Base-by-base conservation (phyloP, 2,888 invertebrate genomes). In the Eristalinus sepulchralis region DNA sequence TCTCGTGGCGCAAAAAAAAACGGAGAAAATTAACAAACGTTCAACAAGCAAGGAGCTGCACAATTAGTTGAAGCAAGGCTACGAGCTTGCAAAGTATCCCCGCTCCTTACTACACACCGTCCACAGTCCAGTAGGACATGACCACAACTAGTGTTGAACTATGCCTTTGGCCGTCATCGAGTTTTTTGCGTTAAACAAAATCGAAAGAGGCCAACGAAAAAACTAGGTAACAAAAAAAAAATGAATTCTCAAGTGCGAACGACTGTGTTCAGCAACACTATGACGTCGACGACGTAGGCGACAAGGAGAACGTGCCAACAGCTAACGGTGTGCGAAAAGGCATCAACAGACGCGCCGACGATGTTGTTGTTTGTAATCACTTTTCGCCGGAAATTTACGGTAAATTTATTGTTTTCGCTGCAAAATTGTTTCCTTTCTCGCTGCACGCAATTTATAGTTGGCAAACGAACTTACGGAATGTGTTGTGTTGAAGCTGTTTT, bases 321-420 rank as follows among this genome's bases (percentile, higher is more conserved):
- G 64, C 70, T 75, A 59, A 66, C 75, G 55, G 53, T 53, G 47
- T 67, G 47, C 39, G 34, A n/a, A 57, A 59, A 31, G 53, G 63
- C 57, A 64, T 33, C 57, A 59, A 17, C 31, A 33, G 62, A 22
- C 62, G 59, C 64, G 47, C 31, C 71, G 71, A 62, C 71, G 76
- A 71, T 59, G 77, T 72, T 81, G 81, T 77, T 85, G 81, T 81
- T 81, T 85, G 81, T 85, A 85, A 85, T 85, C 84, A 85, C 84
- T 85, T 85, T 81, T 85, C 84, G 77, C 84, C 84, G 84, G 84
- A 85, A 85, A 85, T 85, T 85, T 81, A 85, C 66, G 81, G 84
- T 81, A 73, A 85, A 85, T 85, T 85, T 85, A 85, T 85, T 85
- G 84, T 85, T 85, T 85, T 85, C 84, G 68, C 22, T 72, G 81